Evolutionary conservation across 2,888 invertebrate genomes (phyloP).

Genomic region (Troglohyphantes excavatus): DNA sequence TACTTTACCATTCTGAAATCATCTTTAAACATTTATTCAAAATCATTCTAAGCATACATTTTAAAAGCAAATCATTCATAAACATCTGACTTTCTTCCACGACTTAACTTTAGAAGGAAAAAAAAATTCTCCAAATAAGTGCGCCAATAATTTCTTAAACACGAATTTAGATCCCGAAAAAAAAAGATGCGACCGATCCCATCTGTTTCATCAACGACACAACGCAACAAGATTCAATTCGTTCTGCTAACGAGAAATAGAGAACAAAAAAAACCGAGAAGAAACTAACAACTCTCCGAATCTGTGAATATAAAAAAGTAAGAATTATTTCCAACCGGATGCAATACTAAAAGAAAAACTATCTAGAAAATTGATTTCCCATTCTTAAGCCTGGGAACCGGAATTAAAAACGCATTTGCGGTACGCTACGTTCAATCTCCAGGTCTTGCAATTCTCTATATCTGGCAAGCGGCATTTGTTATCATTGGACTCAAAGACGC

Average conservation of each 20-base stretch:
- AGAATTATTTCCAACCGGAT: conserved; percentile 51
- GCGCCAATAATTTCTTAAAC: neutral
- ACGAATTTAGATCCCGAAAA: neutral
- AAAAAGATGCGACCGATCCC: neutral
- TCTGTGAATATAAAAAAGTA: conserved; percentile 14
- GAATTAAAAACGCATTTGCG: conserved; percentile 75
- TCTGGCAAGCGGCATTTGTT: conserved; percentile 67
- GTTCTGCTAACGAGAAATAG: neutral
- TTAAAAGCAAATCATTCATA: neutral
- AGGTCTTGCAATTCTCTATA: conserved; percentile 18
- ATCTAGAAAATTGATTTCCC: conserved; percentile 67
- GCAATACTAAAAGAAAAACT: conserved; percentile 30
- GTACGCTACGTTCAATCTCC: conserved; percentile 12
- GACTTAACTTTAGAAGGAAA: too few species aligned
- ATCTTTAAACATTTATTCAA: neutral
- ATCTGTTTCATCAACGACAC: neutral
- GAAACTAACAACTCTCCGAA: neutral
- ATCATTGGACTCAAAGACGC: conserved; percentile 43
- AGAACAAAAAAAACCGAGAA: neutral
- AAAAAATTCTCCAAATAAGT: neutral
- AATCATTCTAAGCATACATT: neutral
- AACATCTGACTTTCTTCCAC: neutral
- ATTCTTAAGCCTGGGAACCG: conserved; percentile 40
- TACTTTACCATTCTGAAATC: neutral
- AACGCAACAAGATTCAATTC: conserved; percentile 1